Conservation (phyloP, 2,113 vertebrate species). For the Turnix velox region DNA sequence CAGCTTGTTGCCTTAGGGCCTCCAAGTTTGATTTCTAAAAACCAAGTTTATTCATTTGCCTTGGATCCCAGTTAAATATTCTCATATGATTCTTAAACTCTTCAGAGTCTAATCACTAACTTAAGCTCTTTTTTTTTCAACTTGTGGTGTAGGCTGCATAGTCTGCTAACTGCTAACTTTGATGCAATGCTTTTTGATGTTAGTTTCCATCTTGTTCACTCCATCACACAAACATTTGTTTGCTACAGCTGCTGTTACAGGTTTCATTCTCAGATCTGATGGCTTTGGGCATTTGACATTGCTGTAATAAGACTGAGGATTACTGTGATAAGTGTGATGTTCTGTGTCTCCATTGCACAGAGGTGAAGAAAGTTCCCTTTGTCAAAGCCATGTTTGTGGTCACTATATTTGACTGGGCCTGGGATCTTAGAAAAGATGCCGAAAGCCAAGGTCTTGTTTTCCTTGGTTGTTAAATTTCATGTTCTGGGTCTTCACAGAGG, state of each 20-base stretch:
- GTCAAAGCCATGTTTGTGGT: background rate
- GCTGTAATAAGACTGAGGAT: background rate
- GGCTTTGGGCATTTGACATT: background rate
- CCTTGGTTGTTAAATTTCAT: background rate
- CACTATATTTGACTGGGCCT: background rate
- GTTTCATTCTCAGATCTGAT: background rate
- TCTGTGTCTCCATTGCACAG: background rate
- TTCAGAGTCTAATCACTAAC: background rate
- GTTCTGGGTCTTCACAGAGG: background rate
- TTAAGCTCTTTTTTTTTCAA: background rate
- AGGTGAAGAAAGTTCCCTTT: background rate
- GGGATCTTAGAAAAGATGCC: background rate
- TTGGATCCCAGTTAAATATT: background rate
- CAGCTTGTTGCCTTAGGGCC: background rate
- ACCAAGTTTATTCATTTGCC: fast-evolving
- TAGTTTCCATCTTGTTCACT: background rate
- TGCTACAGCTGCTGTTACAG: background rate
- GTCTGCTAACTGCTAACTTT: background rate
- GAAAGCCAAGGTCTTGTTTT: background rate
- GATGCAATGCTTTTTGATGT: too few relatives aligned
- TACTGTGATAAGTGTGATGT: background rate
- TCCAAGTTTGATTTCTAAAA: background rate
- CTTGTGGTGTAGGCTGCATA: background rate
- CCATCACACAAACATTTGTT: fast-evolving
- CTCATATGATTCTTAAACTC: background rate